Evolutionary conservation across 2,888 invertebrate genomes (phyloP).

Genomic region (Neocrepidodera transversa): DNA sequence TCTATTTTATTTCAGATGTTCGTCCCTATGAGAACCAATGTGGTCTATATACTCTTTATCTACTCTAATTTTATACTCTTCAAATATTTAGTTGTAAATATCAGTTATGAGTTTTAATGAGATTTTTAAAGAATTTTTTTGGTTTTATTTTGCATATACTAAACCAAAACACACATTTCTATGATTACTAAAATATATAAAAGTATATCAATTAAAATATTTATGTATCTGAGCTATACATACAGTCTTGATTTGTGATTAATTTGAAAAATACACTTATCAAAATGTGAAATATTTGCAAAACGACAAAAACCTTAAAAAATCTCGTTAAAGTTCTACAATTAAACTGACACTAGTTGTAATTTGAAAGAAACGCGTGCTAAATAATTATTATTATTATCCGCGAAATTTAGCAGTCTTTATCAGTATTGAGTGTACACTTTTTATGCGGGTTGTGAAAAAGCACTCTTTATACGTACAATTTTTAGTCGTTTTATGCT

Average conservation of each 20-base stretch:
- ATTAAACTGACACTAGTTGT: slow-evolving; percentile 14
- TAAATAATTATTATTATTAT: slow-evolving; percentile 15
- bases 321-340: slow-evolving; percentile 6
- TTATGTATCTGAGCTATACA: too few relatives aligned
- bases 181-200: too few relatives aligned
- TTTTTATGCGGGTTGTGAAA: slow-evolving; percentile 56
- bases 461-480: slow-evolving; percentile 45
- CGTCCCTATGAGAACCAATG: slow-evolving; percentile 45
- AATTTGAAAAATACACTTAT: too few relatives aligned
- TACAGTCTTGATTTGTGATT: too few relatives aligned
- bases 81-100: slow-evolving; percentile 21
- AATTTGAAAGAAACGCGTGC: slow-evolving; percentile 25
- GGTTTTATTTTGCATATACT: background rate
- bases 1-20: slow-evolving; percentile 45
- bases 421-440: slow-evolving; percentile 54
- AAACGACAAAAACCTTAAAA: background rate
- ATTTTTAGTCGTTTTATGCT: slow-evolving; percentile 36
- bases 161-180: too few relatives aligned
- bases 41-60: slow-evolving; percentile 43
- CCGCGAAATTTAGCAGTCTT: slow-evolving; percentile 39
- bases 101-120: slow-evolving; percentile 2
- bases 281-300: background rate
- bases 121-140: background rate
- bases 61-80: slow-evolving; percentile 38
- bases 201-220: too few relatives aligned